phyloP scores from a whole-genome alignment of 2,888 invertebrate species.

The Thereva unica region DNA sequence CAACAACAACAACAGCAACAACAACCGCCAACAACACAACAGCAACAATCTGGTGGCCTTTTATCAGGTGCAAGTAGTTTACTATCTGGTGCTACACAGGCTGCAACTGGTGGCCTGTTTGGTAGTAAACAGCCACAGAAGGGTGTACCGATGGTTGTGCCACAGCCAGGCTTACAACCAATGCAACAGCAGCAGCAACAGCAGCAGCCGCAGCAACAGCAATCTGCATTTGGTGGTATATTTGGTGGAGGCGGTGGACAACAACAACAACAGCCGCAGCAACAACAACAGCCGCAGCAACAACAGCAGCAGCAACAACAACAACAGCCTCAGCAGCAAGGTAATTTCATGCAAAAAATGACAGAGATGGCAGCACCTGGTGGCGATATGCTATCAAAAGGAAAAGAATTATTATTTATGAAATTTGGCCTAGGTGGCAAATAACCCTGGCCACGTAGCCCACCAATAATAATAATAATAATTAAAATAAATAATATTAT shows the following conservation, averaged over 20 bases:
- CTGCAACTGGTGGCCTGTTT: conserved; percentile 59
- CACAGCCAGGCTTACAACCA: conserved; percentile 57
- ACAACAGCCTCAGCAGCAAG: conserved; percentile 46
- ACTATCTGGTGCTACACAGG: conserved; percentile 59
- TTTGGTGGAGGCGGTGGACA: conserved; percentile 50
- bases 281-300: conserved; percentile 51
- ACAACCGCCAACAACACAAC: conserved; percentile 54
- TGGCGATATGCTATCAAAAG: conserved; percentile 88
- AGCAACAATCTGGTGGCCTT: conserved; percentile 55
- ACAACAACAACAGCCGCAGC: conserved; percentile 56
- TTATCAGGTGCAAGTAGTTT: conserved; percentile 58
- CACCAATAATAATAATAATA: conserved; percentile 47
- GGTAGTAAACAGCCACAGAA: conserved; percentile 58
- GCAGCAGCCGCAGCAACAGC: conserved; percentile 46
- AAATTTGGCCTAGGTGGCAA: conserved; percentile 86
- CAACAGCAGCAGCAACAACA: conserved; percentile 56
- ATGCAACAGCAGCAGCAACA: conserved; percentile 52
- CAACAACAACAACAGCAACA: conserved; percentile 50
- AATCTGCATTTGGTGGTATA: conserved; percentile 40
- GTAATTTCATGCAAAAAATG: conserved; percentile 85
- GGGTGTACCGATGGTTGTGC: conserved; percentile 61
- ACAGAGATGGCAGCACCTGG: conserved; percentile 87
- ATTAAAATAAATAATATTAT: background rate
- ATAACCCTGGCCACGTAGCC: conserved; percentile 62
- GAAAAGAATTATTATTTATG: conserved; percentile 93